Evolutionary conservation across 2,888 invertebrate genomes (phyloP).

Genomic region (Coelinius sp.): DNA sequence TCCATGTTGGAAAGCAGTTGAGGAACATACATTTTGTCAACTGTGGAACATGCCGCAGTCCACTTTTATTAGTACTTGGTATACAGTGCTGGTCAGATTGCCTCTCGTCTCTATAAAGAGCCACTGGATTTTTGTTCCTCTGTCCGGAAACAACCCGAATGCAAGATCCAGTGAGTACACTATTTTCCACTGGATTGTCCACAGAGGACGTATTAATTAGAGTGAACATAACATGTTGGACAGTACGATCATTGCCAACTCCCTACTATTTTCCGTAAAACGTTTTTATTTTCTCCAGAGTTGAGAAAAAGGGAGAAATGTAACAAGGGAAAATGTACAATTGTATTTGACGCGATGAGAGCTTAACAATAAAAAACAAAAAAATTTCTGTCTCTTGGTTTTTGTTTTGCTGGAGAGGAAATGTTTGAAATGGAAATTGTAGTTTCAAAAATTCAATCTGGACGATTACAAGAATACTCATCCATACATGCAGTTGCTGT

Average conservation of each 20-base stretch:
- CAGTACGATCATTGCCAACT: background rate
- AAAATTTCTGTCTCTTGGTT: background rate
- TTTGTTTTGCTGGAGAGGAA: background rate
- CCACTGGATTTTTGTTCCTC: background rate
- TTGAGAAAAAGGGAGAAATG: background rate
- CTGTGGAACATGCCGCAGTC: background rate
- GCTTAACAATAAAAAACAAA: background rate
- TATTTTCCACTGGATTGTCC: conserved; percentile 37
- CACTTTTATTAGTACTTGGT: background rate
- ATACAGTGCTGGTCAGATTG: background rate
- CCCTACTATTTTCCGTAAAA: background rate
- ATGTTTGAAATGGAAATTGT: background rate
- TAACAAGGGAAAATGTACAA: background rate
- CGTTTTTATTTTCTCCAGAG: background rate
- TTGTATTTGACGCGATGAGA: background rate
- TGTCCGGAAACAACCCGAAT: conserved; percentile 29
- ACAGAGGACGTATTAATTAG: conserved; percentile 42
- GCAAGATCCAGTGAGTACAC: background rate
- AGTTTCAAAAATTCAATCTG: background rate
- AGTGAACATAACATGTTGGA: background rate
- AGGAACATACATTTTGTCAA: background rate
- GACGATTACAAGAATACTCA: background rate
- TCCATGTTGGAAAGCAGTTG: background rate
- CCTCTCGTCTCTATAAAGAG: background rate
- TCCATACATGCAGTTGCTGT: background rate